Evolutionary conservation across 2,888 invertebrate genomes (phyloP).

Genomic region (Lissonota sp.): DNA sequence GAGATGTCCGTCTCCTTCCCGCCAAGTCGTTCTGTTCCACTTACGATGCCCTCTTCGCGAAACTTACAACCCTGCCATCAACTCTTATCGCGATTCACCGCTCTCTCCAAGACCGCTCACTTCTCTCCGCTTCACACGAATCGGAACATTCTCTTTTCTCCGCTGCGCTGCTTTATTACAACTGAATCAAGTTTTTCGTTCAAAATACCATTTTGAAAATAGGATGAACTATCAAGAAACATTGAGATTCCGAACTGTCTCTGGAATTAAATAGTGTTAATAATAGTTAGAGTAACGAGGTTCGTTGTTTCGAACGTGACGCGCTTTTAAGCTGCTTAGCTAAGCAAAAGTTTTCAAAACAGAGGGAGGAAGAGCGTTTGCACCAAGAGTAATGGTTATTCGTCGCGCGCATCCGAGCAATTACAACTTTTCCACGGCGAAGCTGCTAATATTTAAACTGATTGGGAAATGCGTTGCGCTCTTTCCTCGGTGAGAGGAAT

Average conservation of each 20-base stretch:
- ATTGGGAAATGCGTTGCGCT: slow-evolving; percentile 75
- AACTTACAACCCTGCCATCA: slow-evolving; percentile 43
- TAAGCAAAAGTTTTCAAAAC: too few relatives aligned
- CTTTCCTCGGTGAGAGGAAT: slow-evolving; percentile 8
- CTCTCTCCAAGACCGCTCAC: slow-evolving; percentile 73
- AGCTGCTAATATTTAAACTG: slow-evolving; percentile 79
- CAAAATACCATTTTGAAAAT: too few relatives aligned
- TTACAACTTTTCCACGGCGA: slow-evolving; percentile 79
- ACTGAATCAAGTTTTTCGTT: too few relatives aligned
- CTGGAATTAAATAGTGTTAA: too few relatives aligned
- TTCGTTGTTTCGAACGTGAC: too few relatives aligned
- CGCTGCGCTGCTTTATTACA: neutral
- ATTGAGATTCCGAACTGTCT: too few relatives aligned
- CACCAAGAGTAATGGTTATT: slow-evolving; percentile 75
- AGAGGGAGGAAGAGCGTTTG: too few relatives aligned
- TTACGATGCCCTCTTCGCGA: slow-evolving; percentile 60
- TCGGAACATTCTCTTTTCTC: slow-evolving; percentile 38
- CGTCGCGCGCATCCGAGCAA: slow-evolving; percentile 75
- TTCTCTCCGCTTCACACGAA: slow-evolving; percentile 37
- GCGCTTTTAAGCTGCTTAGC: too few relatives aligned
- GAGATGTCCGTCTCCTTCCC: slow-evolving; percentile 68
- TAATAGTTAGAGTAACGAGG: too few relatives aligned
- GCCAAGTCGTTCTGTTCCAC: slow-evolving; percentile 69
- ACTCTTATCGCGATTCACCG: slow-evolving; percentile 67
- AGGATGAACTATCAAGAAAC: too few relatives aligned